phyloP scores from a whole-genome alignment of 1,140 invertebrate genomes.

The Meteorus sp. region DNA sequence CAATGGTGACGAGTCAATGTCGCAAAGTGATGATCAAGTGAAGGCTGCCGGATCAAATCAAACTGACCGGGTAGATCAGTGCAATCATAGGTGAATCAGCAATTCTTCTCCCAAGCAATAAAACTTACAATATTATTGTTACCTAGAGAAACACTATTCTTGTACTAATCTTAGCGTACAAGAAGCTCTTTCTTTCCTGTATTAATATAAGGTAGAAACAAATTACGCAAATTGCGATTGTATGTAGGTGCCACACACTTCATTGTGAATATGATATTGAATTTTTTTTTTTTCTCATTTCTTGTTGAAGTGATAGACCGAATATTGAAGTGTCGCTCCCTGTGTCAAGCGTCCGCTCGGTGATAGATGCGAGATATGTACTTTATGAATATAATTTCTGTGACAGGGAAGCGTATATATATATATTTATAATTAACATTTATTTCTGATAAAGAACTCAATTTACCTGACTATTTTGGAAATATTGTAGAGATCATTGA shows the following conservation, averaged over 20 bases:
- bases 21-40: constrained; percentile 46
- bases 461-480: constrained; percentile 22
- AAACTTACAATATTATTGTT: constrained; percentile 3
- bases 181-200: too few relatives aligned
- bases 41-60: constrained; percentile 38
- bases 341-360: background rate
- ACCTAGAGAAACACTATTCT: too few relatives aligned
- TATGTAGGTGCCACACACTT: constrained; percentile 31
- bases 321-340: background rate
- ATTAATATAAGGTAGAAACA: background rate
- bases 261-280: constrained; percentile 32
- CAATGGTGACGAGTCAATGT: constrained; percentile 50
- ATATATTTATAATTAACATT: constrained; percentile 20
- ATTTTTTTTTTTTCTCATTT: constrained; percentile 7
- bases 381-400: background rate
- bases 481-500: constrained; percentile 3
- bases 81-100: constrained; percentile 40
- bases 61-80: constrained; percentile 33
- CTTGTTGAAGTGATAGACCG: background rate
- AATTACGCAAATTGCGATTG: constrained; percentile 28
- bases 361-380: constrained; percentile 8
- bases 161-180: too few relatives aligned
- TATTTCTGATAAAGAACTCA: constrained; percentile 18
- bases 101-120: background rate
- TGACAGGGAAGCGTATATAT: background rate